Percentiles rank a stretch among this genome's conserved stretches.
Conservation (phyloP, 2,113 vertebrate genomes). For the Leptobrachium leishanense region DNA sequence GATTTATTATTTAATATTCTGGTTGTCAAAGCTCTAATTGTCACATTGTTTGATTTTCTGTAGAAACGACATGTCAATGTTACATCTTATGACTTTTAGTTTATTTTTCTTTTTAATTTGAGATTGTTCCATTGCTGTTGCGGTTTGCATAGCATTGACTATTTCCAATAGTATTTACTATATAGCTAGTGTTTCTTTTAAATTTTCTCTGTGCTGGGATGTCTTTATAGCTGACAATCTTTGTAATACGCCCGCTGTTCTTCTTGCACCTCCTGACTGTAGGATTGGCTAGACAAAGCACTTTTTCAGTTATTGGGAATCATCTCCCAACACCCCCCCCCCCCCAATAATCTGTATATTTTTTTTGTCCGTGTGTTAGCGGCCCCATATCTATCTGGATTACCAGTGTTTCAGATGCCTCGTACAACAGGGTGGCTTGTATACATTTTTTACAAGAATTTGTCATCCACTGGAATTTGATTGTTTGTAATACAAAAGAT, state of each 20-base stretch:
- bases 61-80: constrained; percentile 13
- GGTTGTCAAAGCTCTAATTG: constrained; percentile 3
- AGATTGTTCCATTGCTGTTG: constrained; percentile 6
- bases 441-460: too few species aligned
- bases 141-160: background rate
- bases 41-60: constrained; percentile 1
- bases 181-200: background rate
- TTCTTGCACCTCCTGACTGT: background rate
- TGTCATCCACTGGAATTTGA: too few species aligned
- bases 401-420: too few species aligned
- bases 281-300: background rate
- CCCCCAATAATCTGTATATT: background rate
- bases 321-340: background rate
- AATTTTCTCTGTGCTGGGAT: background rate
- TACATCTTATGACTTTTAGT: constrained; percentile 18
- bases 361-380: too few species aligned
- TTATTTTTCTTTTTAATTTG: background rate
- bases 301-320: background rate
- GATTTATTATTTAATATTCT: background rate
- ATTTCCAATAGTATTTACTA: background rate
- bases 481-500: too few species aligned
- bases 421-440: too few species aligned
- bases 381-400: too few species aligned
- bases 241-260: background rate
- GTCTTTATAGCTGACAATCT: background rate